Conservation (phyloP, 2,797 vertebrate species). For the Labroides dimidiatus region DNA sequence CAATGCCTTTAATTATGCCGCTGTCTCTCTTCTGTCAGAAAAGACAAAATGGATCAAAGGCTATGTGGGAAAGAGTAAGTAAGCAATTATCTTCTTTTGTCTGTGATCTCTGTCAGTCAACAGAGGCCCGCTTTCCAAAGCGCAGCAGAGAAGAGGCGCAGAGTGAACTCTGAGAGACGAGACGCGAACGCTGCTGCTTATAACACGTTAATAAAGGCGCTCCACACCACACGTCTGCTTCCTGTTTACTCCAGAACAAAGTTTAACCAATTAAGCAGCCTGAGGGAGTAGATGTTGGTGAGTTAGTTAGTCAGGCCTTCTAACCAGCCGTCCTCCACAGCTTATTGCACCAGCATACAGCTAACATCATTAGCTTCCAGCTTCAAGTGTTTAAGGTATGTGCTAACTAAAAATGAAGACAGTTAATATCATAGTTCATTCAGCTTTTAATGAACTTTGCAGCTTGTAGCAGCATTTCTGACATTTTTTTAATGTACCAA, state of each 20-base stretch:
- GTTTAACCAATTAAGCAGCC: conserved; percentile 5
- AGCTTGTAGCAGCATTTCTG: too few relatives aligned
- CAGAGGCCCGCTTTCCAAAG: conserved; percentile 39
- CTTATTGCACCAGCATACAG: too few relatives aligned
- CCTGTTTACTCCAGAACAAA: conserved; percentile 39
- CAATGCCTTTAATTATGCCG: conserved; percentile 80
- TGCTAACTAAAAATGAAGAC: too few relatives aligned
- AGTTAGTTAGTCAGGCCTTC: too few relatives aligned
- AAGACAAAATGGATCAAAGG: conserved; percentile 79
- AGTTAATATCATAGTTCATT: too few relatives aligned
- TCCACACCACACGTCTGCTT: conserved; percentile 9
- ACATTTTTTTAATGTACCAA: too few relatives aligned
- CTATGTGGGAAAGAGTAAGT: conserved; percentile 71
- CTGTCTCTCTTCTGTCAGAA: conserved; percentile 72
- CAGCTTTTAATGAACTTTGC: too few relatives aligned
- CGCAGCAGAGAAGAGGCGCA: conserved; percentile 26
- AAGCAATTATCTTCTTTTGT: conserved; percentile 81
- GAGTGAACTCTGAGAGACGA: conserved; percentile 47
- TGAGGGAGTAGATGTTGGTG: conserved; percentile 10
- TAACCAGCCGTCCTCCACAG: too few relatives aligned
- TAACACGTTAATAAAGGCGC: conserved; percentile 38
- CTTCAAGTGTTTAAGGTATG: too few relatives aligned
- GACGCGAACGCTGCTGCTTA: conserved; percentile 48
- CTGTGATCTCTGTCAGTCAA: conserved; percentile 70
- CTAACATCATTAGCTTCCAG: too few relatives aligned